These are phyloP conservation scores for Medauroidea extradentata DNA, from an alignment of 1,140 invertebrate species.

Conservation along the genomic window DNA sequence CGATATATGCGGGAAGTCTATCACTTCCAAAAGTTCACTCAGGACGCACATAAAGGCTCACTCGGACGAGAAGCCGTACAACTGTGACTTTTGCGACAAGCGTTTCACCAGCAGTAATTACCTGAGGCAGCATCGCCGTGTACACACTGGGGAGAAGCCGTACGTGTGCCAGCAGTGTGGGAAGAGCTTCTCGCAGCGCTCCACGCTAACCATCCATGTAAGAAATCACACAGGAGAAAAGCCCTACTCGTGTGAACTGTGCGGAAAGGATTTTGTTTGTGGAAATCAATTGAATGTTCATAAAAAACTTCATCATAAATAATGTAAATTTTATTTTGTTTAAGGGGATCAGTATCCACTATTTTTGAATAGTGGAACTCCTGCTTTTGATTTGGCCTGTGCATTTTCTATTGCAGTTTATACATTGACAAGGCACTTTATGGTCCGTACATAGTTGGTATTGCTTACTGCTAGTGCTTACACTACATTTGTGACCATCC, in stretches of 20 bases:
- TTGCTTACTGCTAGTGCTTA: too few species aligned
- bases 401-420: too few species aligned
- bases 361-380: too few species aligned
- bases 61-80: constrained; percentile 4
- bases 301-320: constrained; percentile 37
- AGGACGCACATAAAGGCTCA: constrained; percentile 18
- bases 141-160: constrained; percentile 11
- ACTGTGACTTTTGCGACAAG: constrained; percentile 4
- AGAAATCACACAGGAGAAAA: constrained; percentile 49
- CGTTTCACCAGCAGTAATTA: background rate
- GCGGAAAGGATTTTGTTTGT: constrained; percentile 60
- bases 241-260: constrained; percentile 66
- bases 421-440: too few species aligned
- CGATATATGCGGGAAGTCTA: constrained; percentile 45
- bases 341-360: too few species aligned
- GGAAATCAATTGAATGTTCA: constrained; percentile 57
- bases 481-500: too few species aligned
- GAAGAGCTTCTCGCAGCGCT: constrained; percentile 41
- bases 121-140: constrained; percentile 4
- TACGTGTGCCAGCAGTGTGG: constrained; percentile 24
- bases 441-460: too few species aligned
- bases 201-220: constrained; percentile 37
- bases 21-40: background rate
- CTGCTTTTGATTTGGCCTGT: too few species aligned
- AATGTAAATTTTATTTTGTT: too few species aligned